Evolutionary conservation across 2,888 invertebrate genomes (phyloP).

Genomic region (Drosophila infuscata): DNA sequence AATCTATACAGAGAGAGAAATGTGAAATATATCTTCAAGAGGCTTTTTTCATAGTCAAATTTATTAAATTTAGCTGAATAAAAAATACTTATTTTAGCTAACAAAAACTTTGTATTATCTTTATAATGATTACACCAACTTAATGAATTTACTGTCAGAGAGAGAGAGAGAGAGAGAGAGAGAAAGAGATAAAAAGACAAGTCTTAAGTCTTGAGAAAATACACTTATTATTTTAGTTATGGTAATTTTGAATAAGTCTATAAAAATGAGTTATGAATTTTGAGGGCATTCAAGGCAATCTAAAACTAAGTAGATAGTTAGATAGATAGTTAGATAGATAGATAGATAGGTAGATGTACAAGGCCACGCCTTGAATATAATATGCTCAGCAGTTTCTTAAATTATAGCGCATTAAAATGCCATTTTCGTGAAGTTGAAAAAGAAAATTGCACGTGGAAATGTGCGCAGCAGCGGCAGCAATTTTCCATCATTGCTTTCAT

Average conservation of each 20-base stretch:
- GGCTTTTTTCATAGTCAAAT: too few species aligned
- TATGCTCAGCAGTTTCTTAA: conserved; percentile 17
- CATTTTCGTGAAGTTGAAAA: conserved; percentile 54
- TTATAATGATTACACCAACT: not conserved
- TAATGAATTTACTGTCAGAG: not conserved
- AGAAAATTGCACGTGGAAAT: conserved; percentile 51
- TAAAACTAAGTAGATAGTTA: not conserved
- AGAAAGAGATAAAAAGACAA: not conserved
- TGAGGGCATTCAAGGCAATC: not conserved
- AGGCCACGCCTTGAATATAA: conserved; percentile 1
- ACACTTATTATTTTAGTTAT: not conserved
- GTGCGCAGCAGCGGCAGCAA: conserved; percentile 34
- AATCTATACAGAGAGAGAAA: too few species aligned
- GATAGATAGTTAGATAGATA: not conserved
- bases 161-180: not conserved
- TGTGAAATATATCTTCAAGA: too few species aligned
- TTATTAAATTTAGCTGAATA: too few species aligned
- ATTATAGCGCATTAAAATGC: conserved; percentile 65
- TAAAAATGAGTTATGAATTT: not conserved
- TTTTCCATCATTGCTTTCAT: conserved; percentile 56
- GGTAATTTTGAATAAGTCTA: not conserved
- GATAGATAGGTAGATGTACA: not conserved
- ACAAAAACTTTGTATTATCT: not conserved
- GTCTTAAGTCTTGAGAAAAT: not conserved
- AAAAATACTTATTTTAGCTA: too few species aligned